A percentile compares a stretch with the other conserved stretches of the same genome.
Evolutionary conservation across 1,140 invertebrate species (phyloP).

Genomic region (Ceratina calcarata): DNA sequence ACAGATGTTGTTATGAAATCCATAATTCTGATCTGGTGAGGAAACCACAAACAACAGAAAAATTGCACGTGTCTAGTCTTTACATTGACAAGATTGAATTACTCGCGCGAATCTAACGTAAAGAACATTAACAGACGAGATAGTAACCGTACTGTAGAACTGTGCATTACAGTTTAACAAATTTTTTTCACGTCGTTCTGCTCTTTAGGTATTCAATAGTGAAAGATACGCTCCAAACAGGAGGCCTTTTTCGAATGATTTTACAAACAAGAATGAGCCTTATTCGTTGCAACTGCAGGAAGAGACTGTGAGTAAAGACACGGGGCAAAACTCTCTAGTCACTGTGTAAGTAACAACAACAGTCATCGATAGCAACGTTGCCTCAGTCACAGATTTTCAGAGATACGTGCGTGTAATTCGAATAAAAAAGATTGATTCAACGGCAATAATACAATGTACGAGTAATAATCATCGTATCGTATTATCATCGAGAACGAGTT

Average conservation of each 20-base stretch:
- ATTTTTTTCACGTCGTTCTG: no score
- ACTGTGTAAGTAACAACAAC: conserved; percentile 82
- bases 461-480: conserved; percentile 21
- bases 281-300: conserved; percentile 21
- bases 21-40: conserved; percentile 62
- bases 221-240: background rate
- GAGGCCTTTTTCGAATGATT: background rate
- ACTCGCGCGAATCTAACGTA: no score
- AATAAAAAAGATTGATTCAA: background rate
- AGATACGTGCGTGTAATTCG: background rate
- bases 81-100: conserved; percentile 4
- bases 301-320: conserved; percentile 25
- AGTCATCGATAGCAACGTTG: background rate
- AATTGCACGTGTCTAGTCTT: conserved; percentile 10
- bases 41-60: conserved; percentile 36
- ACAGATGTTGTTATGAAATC: conserved; percentile 63
- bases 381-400: background rate
- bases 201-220: conserved; percentile 2
- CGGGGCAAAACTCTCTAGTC: conserved; percentile 82
- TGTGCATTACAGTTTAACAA: no score
- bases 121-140: no score
- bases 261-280: background rate
- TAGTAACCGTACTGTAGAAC: no score
- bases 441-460: conserved; percentile 7
- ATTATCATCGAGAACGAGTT: conserved; percentile 46